Evolutionary conservation across 2,113 vertebrate genomes (phyloP), one percentile per base, ranked within the genome.

Genomic region (Sebastes fasciatus): DNA sequence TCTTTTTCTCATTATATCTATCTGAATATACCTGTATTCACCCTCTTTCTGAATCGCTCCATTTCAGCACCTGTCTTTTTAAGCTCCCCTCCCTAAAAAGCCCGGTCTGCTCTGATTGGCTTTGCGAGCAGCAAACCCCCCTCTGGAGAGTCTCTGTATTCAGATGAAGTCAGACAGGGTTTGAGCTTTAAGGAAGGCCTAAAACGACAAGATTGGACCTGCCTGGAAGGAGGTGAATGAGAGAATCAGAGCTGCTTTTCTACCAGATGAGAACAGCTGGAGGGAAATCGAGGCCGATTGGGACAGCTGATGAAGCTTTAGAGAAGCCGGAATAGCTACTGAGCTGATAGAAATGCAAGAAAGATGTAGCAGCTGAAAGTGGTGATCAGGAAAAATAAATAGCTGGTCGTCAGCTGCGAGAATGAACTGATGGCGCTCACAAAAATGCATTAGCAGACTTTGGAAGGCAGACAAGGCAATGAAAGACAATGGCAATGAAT

Each of bases 211-310:
- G 75, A 65, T 62, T 45, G 19, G 51, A 62, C 76, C 70, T 61
- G 54, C 81, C 69, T 58, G 43, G 46, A 71, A 61, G 54, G 73
- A 80, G 60, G 83, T 66, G 34, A 62, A 69, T 67, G 65, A 80
- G 40, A 61, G 55, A 85, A 78, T 83, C 62, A 71, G 69, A 66
- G 73, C 64, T 63, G 63, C 55, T 63, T 64, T 77, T 49, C 58
- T 34, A 68, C 76, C n/a, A 64, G 74, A 82, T 79, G 82, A 78
- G 79, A 83, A 85, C 69, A 75, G 52, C 68, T 78, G 75, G 79
- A 79, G 66, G 49, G 70, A 82, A 86, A 86, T 91, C 80, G 79
- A 57, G 42, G 48, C 26, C 60, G 45, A 72, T 14, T 61, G 62
- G 65, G 51, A 49, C 10, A 0, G 60, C 58, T 74, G 63, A 57